Evolutionary conservation across 35 echinoderm and acorn worm genomes (phyloP).

Genomic region (Stichopus chloronotus): DNA sequence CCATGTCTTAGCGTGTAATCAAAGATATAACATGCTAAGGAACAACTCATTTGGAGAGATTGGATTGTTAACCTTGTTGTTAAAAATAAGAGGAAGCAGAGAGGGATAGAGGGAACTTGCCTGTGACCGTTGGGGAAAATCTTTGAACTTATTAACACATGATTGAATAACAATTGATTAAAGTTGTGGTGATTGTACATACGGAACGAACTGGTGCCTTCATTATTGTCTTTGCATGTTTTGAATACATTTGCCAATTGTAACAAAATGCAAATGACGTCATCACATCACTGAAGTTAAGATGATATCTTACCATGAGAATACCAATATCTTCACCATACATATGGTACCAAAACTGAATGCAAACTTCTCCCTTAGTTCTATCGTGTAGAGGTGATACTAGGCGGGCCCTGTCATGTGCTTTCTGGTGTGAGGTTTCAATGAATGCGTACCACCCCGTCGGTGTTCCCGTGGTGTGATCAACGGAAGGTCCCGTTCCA

Average conservation of each 20-base stretch:
- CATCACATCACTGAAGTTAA: not conserved
- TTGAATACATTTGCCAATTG: not conserved
- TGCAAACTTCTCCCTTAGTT: not conserved
- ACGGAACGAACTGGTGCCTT: not conserved
- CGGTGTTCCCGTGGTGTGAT: constrained; percentile 38
- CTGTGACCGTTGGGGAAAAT: too few species aligned
- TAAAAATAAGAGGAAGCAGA: not conserved
- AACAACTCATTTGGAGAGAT: not conserved
- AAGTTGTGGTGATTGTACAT: too few species aligned
- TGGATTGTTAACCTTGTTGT: not conserved
- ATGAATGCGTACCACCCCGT: constrained; percentile 78
- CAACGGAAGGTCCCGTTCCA: constrained; percentile 43
- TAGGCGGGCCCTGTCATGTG: constrained; percentile 39
- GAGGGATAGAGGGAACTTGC: too few species aligned
- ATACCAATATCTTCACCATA: not conserved
- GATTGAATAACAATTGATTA: not conserved
- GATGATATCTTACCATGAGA: not conserved
- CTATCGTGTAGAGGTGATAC: constrained; percentile 38
- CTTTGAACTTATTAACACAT: not conserved
- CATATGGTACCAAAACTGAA: constrained; percentile 21
- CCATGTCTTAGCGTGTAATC: not conserved
- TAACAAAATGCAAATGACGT: not conserved
- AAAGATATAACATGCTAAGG: not conserved
- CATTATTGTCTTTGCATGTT: not conserved
- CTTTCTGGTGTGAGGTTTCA: constrained; percentile 34